Percentiles rank a stretch among this genome's conserved stretches.
These are phyloP conservation scores for Mus spicilegus DNA, from an alignment of 2,113 vertebrate genomes.

Conservation along the genomic window DNA sequence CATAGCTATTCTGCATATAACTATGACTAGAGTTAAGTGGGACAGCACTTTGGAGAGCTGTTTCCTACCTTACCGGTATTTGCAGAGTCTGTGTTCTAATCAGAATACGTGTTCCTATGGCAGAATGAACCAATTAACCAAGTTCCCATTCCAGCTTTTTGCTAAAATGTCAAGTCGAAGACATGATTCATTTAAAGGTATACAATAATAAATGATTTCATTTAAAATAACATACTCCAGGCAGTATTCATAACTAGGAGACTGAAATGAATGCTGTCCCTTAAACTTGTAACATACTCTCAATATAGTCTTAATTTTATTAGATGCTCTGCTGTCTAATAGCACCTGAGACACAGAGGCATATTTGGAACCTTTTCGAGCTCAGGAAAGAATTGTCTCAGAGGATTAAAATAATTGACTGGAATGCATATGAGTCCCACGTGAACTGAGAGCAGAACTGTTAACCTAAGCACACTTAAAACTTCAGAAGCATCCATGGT, in stretches of 20 bases:
- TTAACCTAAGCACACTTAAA: background rate
- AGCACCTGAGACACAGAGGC: background rate
- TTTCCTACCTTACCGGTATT: background rate
- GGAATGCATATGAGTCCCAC: background rate
- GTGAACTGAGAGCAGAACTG: background rate
- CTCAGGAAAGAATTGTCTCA: conserved; percentile 31
- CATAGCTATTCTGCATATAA: background rate
- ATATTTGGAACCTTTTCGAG: conserved; percentile 29
- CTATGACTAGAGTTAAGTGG: background rate
- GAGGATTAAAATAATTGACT: conserved; percentile 52
- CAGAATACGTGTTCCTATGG: background rate
- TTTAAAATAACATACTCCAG: conserved; percentile 60
- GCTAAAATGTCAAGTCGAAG: conserved; percentile 70
- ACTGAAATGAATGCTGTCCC: conserved; percentile 24
- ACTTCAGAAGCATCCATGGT: background rate
- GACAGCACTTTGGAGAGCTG: background rate
- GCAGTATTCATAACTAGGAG: conserved; percentile 58
- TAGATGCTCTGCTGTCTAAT: conserved; percentile 18
- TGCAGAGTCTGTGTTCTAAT: conserved; percentile 47
- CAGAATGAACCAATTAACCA: conserved; percentile 69
- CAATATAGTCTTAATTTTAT: conserved; percentile 24
- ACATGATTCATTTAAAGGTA: conserved; percentile 53
- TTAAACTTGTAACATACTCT: conserved; percentile 12
- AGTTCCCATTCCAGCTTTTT: conserved; percentile 51
- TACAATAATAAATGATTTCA: conserved; percentile 52